phyloP scores from a whole-genome alignment of 2,888 invertebrate species.

The Philaethria dido region DNA sequence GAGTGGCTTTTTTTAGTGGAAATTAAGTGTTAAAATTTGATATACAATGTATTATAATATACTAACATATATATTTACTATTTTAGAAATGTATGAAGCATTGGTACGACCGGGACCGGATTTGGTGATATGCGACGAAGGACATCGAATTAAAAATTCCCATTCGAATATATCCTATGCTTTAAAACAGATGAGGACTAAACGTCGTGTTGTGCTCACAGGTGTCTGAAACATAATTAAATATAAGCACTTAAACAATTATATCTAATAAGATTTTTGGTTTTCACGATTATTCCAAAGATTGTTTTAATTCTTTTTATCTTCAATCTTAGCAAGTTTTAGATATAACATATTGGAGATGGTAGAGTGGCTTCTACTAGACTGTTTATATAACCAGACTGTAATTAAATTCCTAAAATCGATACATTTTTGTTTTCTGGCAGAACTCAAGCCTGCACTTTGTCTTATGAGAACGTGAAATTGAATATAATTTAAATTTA shows the following conservation, averaged over 20 bases:
- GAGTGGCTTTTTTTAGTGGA: too few species aligned
- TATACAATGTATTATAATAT: not conserved
- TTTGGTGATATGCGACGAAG: slow-evolving; percentile 97
- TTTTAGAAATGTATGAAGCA: slow-evolving; percentile 91
- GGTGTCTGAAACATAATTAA: slow-evolving; percentile 64
- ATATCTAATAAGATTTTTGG: not conserved
- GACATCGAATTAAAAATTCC: slow-evolving; percentile 98
- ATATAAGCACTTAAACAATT: not conserved
- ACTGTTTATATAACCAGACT: too few species aligned
- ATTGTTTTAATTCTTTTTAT: too few species aligned
- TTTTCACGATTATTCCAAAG: not conserved
- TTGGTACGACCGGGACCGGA: slow-evolving; percentile 96
- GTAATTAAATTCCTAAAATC: too few species aligned
- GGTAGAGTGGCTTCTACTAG: too few species aligned
- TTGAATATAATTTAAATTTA: too few species aligned
- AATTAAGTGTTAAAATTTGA: too few species aligned
- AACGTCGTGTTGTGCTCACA: slow-evolving; percentile 96
- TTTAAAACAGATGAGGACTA: slow-evolving; percentile 96
- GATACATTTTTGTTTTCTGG: too few species aligned
- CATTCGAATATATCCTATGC: slow-evolving; percentile 98
- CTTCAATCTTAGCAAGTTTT: too few species aligned
- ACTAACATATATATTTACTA: not conserved
- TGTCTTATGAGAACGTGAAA: too few species aligned
- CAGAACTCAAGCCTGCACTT: too few species aligned
- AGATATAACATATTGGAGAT: too few species aligned